phyloP scores from a whole-genome alignment of 2,797 vertebrate genomes.

The Brotogeris chrysoptera region DNA sequence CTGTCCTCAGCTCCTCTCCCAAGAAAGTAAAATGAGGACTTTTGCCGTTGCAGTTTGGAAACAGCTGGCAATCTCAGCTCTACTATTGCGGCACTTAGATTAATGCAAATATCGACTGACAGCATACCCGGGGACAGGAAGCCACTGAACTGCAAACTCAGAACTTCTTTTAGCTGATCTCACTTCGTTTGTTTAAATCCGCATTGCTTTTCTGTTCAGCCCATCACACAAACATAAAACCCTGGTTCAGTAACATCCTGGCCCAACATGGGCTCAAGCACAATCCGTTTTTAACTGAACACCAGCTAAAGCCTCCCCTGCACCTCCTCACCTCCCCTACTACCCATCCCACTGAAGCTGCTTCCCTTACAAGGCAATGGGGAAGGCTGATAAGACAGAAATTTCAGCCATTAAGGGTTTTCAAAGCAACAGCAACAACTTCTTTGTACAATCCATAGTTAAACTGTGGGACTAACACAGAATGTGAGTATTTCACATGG shows the following conservation, averaged over 20 bases:
- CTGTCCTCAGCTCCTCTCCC: neutral
- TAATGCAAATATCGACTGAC: neutral
- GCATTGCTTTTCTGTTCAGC: neutral
- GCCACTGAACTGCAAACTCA: neutral
- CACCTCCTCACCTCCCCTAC: neutral
- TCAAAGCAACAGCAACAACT: neutral
- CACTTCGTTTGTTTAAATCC: neutral
- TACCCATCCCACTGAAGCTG: neutral
- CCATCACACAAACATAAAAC: neutral
- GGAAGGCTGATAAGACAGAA: neutral
- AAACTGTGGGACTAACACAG: neutral
- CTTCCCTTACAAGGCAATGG: rapidly evolving
- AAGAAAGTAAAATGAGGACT: neutral
- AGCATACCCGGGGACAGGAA: neutral
- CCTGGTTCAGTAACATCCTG: neutral
- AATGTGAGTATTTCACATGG: neutral
- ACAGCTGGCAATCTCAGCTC: neutral
- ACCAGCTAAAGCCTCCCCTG: neutral
- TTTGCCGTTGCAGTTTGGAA: neutral
- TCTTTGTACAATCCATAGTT: neutral
- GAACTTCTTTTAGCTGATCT: neutral
- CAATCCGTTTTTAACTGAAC: neutral
- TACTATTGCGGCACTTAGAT: neutral
- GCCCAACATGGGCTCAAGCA: neutral
- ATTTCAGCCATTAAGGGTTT: neutral